Conservation (phyloP, 2,888 invertebrate genomes). For the Baronia brevicornis region DNA sequence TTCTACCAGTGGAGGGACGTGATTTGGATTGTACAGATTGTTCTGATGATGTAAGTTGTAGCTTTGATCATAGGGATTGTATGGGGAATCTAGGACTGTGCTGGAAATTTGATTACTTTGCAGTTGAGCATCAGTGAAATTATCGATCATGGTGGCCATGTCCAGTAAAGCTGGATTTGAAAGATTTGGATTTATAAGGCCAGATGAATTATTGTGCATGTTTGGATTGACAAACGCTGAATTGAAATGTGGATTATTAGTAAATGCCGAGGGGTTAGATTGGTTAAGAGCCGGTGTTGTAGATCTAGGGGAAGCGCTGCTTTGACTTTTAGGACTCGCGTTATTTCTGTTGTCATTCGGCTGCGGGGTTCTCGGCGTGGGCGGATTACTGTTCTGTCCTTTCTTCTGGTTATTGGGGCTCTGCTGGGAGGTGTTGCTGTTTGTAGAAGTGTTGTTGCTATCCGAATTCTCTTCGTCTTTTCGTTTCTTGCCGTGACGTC, state of each 20-base stretch:
- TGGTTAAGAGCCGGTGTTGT: constrained; percentile 58
- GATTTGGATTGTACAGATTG: constrained; percentile 74
- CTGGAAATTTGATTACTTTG: constrained; percentile 92
- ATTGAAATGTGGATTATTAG: constrained; percentile 56
- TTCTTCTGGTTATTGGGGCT: constrained; percentile 62
- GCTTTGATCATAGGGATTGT: constrained; percentile 77
- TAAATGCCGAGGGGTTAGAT: constrained; percentile 48
- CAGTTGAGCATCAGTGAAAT: constrained; percentile 84
- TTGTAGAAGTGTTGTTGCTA: constrained; percentile 37
- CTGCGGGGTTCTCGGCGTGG: constrained; percentile 62
- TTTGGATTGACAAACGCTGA: constrained; percentile 67
- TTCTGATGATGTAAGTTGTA: constrained; percentile 81
- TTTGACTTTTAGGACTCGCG: constrained; percentile 66
- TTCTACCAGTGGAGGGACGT: constrained; percentile 69
- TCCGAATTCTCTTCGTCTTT: constrained; percentile 80
- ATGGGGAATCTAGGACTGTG: constrained; percentile 84
- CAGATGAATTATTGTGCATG: constrained; percentile 55
- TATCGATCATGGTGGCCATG: constrained; percentile 86
- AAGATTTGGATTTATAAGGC: constrained; percentile 65
- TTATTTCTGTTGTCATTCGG: constrained; percentile 53
- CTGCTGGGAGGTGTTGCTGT: constrained; percentile 36
- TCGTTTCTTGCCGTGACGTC: constrained; percentile 85
- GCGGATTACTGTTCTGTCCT: constrained; percentile 37
- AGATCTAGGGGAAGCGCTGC: constrained; percentile 74
- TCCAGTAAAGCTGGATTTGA: constrained; percentile 78